Percentiles rank a stretch among this genome's conserved stretches.
These are phyloP conservation scores for Choloepus hoffmanni DNA, from an alignment of 2,113 vertebrate genomes.

Conservation along the genomic window DNA sequence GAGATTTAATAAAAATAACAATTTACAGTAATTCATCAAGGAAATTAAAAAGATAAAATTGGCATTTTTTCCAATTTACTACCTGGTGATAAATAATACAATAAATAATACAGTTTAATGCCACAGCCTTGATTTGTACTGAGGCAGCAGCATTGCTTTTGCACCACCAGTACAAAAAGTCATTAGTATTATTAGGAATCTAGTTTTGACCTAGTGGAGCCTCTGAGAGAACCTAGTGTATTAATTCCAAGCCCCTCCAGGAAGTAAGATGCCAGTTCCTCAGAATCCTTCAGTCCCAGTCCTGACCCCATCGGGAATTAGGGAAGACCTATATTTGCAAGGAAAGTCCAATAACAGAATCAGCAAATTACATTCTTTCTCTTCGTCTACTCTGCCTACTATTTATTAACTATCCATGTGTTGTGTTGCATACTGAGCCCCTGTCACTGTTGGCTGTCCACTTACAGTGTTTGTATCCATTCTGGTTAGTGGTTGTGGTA, in stretches of 20 bases:
- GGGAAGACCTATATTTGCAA: neutral
- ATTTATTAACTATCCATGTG: neutral
- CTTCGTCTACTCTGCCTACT: neutral
- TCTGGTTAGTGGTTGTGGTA: neutral
- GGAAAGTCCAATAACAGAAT: neutral
- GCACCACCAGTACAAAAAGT: neutral
- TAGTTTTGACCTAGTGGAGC: neutral
- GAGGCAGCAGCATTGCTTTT: neutral
- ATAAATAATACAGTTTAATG: neutral
- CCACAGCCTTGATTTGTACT: neutral
- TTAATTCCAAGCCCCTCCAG: neutral
- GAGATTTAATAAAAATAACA: neutral
- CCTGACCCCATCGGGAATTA: neutral
- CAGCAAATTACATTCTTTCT: neutral
- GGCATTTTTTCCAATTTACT: neutral
- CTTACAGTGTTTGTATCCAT: neutral
- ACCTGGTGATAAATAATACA: neutral
- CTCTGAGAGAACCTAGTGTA: neutral
- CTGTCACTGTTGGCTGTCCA: neutral
- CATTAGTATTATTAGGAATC: neutral
- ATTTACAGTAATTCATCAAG: neutral
- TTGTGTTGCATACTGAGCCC: neutral
- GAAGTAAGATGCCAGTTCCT: neutral
- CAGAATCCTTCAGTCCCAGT: neutral
- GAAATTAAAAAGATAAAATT: neutral